A percentile compares a stretch with the other conserved stretches of the same genome.
These are phyloP conservation scores for Cosmopolites sordidus DNA, from an alignment of 2,888 invertebrate species.

Conservation along the genomic window DNA sequence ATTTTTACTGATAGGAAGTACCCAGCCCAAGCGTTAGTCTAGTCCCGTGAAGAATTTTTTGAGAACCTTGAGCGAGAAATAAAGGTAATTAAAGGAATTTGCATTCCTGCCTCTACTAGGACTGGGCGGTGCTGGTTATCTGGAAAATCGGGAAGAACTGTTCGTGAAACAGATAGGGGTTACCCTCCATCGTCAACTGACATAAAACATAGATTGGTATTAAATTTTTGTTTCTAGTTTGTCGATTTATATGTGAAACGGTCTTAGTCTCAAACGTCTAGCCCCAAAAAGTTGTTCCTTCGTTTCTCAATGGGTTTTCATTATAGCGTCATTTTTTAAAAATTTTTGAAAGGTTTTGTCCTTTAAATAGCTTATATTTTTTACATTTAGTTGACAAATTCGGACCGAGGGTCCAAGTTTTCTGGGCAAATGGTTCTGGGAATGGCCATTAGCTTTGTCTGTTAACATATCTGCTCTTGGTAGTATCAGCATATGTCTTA, in stretches of 20 bases:
- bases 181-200: background rate
- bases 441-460: background rate
- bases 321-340: background rate
- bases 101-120: slow-evolving; percentile 13
- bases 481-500: too few species aligned
- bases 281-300: slow-evolving; percentile 8
- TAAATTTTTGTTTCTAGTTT: slow-evolving; percentile 14
- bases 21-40: too few species aligned
- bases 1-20: too few species aligned
- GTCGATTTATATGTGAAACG: background rate
- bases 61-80: slow-evolving; percentile 14
- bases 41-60: too few species aligned
- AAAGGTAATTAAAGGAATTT: slow-evolving; percentile 18
- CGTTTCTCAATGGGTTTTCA: slow-evolving; percentile 22
- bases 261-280: background rate
- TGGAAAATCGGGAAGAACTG: slow-evolving; percentile 18
- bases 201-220: slow-evolving; percentile 19
- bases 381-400: too few species aligned
- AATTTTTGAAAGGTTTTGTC: background rate
- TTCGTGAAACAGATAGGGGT: slow-evolving; percentile 6
- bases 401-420: background rate
- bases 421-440: background rate
- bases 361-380: background rate
- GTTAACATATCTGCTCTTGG: too few species aligned
- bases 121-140: slow-evolving; percentile 27